Percentiles rank a stretch among this genome's conserved stretches.
Evolutionary conservation across 2,888 invertebrate species (phyloP).

Genomic region (Lottia scabra): DNA sequence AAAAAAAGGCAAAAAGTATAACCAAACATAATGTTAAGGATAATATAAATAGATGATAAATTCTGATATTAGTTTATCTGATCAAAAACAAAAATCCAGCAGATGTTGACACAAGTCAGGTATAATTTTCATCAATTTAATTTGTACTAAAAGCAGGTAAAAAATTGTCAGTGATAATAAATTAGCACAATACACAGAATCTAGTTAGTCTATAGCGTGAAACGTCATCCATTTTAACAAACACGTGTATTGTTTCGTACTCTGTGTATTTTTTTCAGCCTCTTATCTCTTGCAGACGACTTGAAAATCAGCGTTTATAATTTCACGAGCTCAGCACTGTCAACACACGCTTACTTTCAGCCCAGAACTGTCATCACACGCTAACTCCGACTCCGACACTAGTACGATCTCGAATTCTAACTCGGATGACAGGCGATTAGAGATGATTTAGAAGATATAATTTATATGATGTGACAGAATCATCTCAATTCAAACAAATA

Average conservation of each 20-base stretch:
- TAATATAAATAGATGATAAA: too few relatives aligned
- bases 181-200: too few relatives aligned
- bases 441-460: too few relatives aligned
- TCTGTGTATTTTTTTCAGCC: background rate
- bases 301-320: background rate
- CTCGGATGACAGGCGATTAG: too few relatives aligned
- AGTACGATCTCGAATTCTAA: background rate
- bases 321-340: background rate
- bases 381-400: background rate
- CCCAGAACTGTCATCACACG: background rate
- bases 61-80: too few relatives aligned
- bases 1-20: too few relatives aligned
- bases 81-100: background rate
- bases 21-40: too few relatives aligned
- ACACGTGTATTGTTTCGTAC: background rate
- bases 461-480: too few relatives aligned
- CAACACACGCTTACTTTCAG: background rate
- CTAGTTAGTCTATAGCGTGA: background rate
- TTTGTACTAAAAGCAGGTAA: background rate
- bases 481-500: too few relatives aligned
- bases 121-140: constrained; percentile 3
- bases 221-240: background rate
- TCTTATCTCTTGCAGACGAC: background rate
- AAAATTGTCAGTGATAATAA: background rate
- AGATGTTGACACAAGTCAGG: background rate